Base-by-base conservation (phyloP, 37 sponge, comb jelly and placozoan genomes). In the Aplysina aerophoba region DNA sequence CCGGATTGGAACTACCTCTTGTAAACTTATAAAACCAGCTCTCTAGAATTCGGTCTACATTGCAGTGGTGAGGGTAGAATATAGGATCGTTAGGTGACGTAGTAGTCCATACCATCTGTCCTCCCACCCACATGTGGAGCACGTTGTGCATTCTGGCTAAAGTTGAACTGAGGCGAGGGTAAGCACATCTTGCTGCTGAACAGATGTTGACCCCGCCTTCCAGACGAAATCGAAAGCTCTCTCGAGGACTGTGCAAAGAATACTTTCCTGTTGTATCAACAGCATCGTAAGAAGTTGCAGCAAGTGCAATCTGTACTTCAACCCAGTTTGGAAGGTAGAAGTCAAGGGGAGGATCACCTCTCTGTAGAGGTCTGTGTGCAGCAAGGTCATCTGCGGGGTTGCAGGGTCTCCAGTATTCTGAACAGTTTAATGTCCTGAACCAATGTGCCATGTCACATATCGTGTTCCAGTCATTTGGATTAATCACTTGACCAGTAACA, bases 291-390 rank as follows among this genome's bases (percentile, higher is more conserved):
- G 84, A 67, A 40, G 84, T 55, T 38, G 84, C 84, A 36, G 69
- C 53, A 67, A 83, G 25, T 12, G 84, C 84, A 64, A 83, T 83
- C 84, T 35, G 30, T 25, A 83, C 66, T 83, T 83, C 84, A 34
- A 50, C 31, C 12, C 20, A 1, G 28, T 61, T 83, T 66, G 84
- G 84, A 65, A 83, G 84, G 40, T 83, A 83, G 8, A 44, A 11
- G 8, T 44, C 50, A 3, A 44, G 15, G 1, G 69, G 35, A 30
- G 20, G 16, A 61, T 21, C 55, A 5, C 84, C 84, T 65, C 84
- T 83, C 50, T 83, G 84, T n/a, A 83, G 68, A 41, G 66, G 67
- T 40, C 54, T 25, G 6, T 65, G 15, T 34, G 21, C 84, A 34
- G 24, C 31, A 6, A 62, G n/a, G 12, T 83, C 84, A 44, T 44